phyloP scores from a whole-genome alignment of 2,113 vertebrate genomes.

The Ailuropoda melanoleuca region DNA sequence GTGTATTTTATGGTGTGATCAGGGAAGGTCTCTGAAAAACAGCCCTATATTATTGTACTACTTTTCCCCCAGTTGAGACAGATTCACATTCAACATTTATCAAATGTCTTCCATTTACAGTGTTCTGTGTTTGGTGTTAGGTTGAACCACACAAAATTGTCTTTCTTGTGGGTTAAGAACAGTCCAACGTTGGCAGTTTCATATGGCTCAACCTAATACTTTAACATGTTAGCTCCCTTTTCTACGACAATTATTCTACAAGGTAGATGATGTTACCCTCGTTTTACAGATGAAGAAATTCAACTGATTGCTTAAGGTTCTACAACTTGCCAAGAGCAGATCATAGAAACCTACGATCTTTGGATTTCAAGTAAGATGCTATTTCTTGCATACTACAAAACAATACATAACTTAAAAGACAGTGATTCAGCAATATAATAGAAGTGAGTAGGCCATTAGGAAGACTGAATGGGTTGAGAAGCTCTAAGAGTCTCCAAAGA shows the following conservation, averaged over 20 bases:
- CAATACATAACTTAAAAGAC: background rate
- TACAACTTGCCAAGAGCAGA: background rate
- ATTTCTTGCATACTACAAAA: background rate
- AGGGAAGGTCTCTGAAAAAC: background rate
- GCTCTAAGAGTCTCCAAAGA: background rate
- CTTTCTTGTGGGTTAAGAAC: background rate
- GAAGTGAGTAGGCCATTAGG: background rate
- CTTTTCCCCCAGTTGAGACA: background rate
- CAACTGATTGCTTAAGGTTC: background rate
- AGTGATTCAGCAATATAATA: background rate
- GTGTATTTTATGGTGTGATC: background rate
- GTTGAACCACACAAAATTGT: background rate
- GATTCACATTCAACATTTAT: constrained; percentile 6
- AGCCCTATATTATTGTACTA: background rate
- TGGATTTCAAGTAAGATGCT: background rate
- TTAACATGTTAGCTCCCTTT: background rate
- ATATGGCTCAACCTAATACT: background rate
- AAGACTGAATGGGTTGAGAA: background rate
- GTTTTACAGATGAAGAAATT: background rate
- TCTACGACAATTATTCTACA: background rate
- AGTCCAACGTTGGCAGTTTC: background rate
- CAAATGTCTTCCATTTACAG: background rate
- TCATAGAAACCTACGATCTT: background rate
- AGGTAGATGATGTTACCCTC: background rate
- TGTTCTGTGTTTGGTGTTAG: background rate